These are phyloP conservation scores for Anthophora plumipes DNA, from an alignment of 2,888 invertebrate species.

Conservation along the genomic window DNA sequence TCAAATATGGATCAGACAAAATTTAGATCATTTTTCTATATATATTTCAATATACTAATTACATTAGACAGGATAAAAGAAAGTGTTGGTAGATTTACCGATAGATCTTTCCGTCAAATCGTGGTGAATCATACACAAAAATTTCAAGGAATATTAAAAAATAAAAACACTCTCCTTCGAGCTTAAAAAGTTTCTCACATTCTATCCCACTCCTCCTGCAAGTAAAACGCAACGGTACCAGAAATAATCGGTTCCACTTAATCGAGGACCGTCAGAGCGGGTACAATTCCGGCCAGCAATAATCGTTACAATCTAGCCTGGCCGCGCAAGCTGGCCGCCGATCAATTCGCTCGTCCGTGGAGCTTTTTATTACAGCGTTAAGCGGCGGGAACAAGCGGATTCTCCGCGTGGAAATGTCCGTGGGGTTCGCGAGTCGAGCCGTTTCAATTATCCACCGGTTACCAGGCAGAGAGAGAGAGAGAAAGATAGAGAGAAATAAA, in stretches of 20 bases:
- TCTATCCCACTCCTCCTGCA: neutral
- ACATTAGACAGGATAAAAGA: too few species aligned
- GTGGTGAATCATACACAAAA: too few species aligned
- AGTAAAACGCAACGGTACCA: neutral
- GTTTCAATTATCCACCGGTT: slow-evolving; percentile 47
- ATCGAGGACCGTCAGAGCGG: slow-evolving; percentile 5
- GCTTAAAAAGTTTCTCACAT: too few species aligned
- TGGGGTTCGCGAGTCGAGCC: slow-evolving; percentile 12
- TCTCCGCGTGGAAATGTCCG: slow-evolving; percentile 9
- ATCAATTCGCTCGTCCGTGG: slow-evolving; percentile 14
- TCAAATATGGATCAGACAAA: too few species aligned
- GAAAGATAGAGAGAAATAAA: too few species aligned
- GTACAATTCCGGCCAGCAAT: slow-evolving; percentile 7
- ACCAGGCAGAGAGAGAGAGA: neutral
- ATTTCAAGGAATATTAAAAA: too few species aligned
- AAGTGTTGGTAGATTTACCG: too few species aligned
- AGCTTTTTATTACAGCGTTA: slow-evolving; percentile 32
- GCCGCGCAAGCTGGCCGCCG: neutral
- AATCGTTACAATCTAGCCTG: slow-evolving; percentile 15
- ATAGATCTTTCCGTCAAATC: too few species aligned
- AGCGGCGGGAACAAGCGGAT: slow-evolving; percentile 28
- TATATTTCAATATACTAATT: too few species aligned
- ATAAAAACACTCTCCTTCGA: too few species aligned
- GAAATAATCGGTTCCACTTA: slow-evolving; percentile 13
- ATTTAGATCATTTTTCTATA: too few species aligned